Conservation (phyloP, 2,113 vertebrate genomes). For the Petroica traversi region DNA sequence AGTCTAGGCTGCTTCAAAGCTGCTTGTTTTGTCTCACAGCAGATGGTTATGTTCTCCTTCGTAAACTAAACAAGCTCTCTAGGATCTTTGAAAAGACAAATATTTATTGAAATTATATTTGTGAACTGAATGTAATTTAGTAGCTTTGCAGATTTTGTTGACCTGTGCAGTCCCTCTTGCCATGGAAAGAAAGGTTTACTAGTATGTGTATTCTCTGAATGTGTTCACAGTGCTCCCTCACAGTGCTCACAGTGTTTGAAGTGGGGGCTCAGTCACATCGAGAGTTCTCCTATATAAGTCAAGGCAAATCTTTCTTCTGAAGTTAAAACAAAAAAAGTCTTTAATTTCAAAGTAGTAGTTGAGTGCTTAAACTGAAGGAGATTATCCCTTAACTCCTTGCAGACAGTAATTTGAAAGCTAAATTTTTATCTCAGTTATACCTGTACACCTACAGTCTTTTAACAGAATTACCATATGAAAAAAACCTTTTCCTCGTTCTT, state of each 20-base stretch:
- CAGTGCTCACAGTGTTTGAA: background rate
- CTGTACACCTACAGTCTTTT: background rate
- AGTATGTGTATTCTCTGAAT: background rate
- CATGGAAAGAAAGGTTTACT: background rate
- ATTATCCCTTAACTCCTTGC: background rate
- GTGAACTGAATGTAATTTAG: conserved; percentile 39
- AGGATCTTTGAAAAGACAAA: conserved; percentile 62
- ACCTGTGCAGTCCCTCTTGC: background rate
- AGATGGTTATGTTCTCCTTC: conserved; percentile 55
- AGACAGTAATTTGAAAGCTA: background rate
- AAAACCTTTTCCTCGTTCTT: background rate
- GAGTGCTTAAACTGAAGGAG: background rate
- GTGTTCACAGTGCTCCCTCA: too few relatives aligned
- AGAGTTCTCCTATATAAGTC: background rate
- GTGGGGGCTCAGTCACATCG: background rate
- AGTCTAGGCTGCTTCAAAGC: conserved; percentile 49
- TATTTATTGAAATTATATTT: conserved; percentile 68
- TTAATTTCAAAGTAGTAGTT: background rate
- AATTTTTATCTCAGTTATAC: background rate
- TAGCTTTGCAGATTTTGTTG: conserved; percentile 42
- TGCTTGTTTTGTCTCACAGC: conserved; percentile 58
- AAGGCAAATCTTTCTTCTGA: background rate
- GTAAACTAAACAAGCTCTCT: conserved; percentile 51
- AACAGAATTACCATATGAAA: background rate
- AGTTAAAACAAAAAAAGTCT: background rate